Conservation (phyloP, 2,113 vertebrate genomes). For the Mastomys coucha region DNA sequence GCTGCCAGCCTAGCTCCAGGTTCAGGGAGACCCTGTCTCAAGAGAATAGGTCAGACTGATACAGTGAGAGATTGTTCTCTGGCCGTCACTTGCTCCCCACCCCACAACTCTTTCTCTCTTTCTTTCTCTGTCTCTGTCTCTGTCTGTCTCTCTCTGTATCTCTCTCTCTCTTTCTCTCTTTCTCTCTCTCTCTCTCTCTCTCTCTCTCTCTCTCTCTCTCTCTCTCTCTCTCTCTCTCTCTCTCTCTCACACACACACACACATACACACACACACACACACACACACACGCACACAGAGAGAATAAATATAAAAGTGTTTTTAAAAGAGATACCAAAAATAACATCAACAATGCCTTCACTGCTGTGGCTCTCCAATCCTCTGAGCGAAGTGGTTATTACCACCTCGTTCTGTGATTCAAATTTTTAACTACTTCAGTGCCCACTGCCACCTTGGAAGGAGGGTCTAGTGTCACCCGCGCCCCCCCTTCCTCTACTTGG, state of each 20-base stretch:
- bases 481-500: neutral
- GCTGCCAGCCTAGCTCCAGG: neutral
- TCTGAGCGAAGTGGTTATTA: neutral
- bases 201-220: too few relatives aligned
- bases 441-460: neutral
- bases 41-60: neutral
- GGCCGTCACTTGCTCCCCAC: neutral
- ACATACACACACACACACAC: neutral
- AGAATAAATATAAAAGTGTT: neutral
- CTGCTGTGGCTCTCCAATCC: neutral
- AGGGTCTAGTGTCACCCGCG: neutral
- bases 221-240: neutral
- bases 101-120: neutral
- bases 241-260: neutral
- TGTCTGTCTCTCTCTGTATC: too few relatives aligned
- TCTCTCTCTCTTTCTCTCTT: too few relatives aligned
- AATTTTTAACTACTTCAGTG: slow-evolving; percentile 9
- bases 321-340: neutral
- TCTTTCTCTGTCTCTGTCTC: neutral
- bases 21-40: neutral
- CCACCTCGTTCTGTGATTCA: neutral
- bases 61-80: too few relatives aligned
- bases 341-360: neutral
- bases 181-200: neutral
- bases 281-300: too few relatives aligned